Evolutionary conservation across 2,888 invertebrate genomes (phyloP), one percentile per base, ranked within the genome.

Genomic region (Lasiommata megera): DNA sequence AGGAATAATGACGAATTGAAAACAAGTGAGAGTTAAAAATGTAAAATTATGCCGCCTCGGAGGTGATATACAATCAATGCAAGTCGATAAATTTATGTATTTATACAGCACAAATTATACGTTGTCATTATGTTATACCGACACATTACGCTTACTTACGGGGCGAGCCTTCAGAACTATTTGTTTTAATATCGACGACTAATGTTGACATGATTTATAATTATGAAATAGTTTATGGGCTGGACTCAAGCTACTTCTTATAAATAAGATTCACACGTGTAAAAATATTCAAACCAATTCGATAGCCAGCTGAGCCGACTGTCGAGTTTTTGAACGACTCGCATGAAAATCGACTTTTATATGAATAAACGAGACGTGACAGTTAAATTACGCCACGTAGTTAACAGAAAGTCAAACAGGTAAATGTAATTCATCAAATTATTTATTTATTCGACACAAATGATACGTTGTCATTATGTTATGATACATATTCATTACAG

Each of bases 391-490:
- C n/a, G n/a, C n/a, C n/a, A n/a, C n/a, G n/a, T n/a, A n/a, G n/a
- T n/a, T n/a, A n/a, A n/a, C n/a, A n/a, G n/a, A n/a, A n/a, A n/a
- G n/a, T n/a, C n/a, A n/a, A n/a, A n/a, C n/a, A n/a, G n/a, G n/a
- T n/a, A n/a, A n/a, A n/a, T n/a, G n/a, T n/a, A 61, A 60, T 46
- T 34, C 28, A 29, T 37, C 46, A 54, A 51, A 41, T 41, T 62
- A 64, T 64, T 62, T 61, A 61, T 57, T 56, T 59, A 64, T 62
- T 62, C 58, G 53, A 51, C 60, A 58, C 66, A 63, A 66, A 65
- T 62, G 63, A 66, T 51, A 63, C 48, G 61, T 63, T 64, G 62
- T 64, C 58, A 62, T 62, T 65, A 65, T 53, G 56, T 58, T 52
- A 60, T 55, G 55, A 54, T 65, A 61, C 62, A 58, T 63, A 66